Evolutionary conservation across 2,797 vertebrate genomes (phyloP), one percentile per base, ranked within the genome.

Genomic region (Megaceryle alcyon): DNA sequence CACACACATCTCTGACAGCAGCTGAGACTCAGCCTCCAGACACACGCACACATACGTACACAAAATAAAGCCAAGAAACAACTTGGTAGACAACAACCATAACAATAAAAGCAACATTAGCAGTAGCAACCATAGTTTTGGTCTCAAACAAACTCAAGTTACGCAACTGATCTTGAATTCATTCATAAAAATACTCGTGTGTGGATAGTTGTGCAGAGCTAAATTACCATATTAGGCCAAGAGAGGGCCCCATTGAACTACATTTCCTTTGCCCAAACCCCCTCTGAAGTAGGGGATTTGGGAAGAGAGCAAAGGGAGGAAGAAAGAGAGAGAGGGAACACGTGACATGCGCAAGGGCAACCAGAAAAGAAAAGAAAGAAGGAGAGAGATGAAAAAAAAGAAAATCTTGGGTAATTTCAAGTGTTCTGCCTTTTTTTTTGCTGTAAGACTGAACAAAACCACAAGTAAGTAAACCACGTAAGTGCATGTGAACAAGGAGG

Each of bases 171-270:
- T 59, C 59, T 46, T 3, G 1, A 91, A 68, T 88, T 95, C 73
- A 96, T 96, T 96, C 95, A 96, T 68, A 85, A 96, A 95, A 93
- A 71, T 14, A 51, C 8, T 60, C 54, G 35, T 35, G 41, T 8
- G 23, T 35, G 72, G 44, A 0, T 35, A 78, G 46, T 18, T 51
- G 17, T 35, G 37, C 35, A 63, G 64, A n/a, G 29, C 21, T 93
- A 70, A 79, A 68, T 46, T 82, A 60, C 43, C 57, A 33, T 53
- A 73, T 73, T 4, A 97, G 33, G 56, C 95, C 96, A 93, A 94
- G 54, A 97, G 97, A 96, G 97, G 97, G 97, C 93, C 80, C 76
- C 68, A 70, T 49, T 90, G 95, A 97, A 93, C 96, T 70, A 10
- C 28, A 70, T 66, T 93, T 96, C 28, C 44, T 79, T 23, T 41